Conservation (phyloP, 2,888 invertebrate species). For the Keiferia lycopersicella region DNA sequence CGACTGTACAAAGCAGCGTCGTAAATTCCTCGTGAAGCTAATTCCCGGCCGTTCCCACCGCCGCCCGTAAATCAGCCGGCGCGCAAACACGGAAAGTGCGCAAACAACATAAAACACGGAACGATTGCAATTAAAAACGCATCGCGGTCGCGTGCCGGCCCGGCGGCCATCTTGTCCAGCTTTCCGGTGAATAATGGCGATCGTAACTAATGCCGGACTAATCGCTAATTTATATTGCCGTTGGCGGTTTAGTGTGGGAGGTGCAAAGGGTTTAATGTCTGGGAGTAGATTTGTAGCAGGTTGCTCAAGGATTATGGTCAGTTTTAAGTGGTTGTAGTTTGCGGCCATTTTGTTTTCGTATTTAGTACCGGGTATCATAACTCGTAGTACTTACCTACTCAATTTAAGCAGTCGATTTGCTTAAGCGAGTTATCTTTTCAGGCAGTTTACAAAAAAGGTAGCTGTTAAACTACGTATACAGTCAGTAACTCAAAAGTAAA, state of each 20-base stretch:
- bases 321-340: neutral
- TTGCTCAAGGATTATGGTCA: neutral
- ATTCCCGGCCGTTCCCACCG: conserved; percentile 62
- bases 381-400: too few relatives aligned
- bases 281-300: neutral
- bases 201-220: conserved; percentile 16
- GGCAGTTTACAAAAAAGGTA: too few relatives aligned
- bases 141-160: conserved; percentile 69
- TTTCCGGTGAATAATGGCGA: conserved; percentile 27
- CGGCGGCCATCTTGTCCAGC: conserved; percentile 62
- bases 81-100: conserved; percentile 70
- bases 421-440: too few relatives aligned
- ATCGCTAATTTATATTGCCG: conserved; percentile 20
- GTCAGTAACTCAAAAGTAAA: too few relatives aligned
- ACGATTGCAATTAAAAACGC: conserved; percentile 81
- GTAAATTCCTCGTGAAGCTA: conserved; percentile 25
- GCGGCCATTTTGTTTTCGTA: conserved; percentile 6
- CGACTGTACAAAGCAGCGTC: neutral
- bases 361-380: neutral
- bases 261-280: neutral
- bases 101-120: conserved; percentile 81
- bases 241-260: neutral
- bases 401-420: too few relatives aligned
- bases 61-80: conserved; percentile 71
- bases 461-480: too few relatives aligned